A percentile compares a stretch with the other conserved stretches of the same genome.
phyloP scores from a whole-genome alignment of 2,888 invertebrate genomes.

The Aphodius sticticus region DNA sequence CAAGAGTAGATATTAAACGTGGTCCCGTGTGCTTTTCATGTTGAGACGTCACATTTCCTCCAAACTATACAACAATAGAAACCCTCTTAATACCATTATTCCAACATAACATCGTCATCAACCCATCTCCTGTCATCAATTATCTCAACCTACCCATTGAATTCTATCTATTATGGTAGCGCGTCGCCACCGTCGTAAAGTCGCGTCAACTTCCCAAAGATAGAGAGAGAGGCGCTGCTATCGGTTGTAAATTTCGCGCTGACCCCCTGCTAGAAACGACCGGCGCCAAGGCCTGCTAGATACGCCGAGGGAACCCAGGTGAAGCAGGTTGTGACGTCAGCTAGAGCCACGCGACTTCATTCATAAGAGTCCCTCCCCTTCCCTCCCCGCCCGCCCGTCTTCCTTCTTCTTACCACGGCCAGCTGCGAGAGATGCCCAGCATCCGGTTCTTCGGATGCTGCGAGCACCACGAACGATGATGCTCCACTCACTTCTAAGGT shows the following conservation, averaged over 20 bases:
- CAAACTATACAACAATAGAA: too few species aligned
- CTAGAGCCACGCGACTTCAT: constrained; percentile 48
- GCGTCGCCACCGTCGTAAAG: too few species aligned
- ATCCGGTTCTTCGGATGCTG: neutral
- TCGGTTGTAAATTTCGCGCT: neutral
- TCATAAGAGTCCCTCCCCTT: constrained; percentile 17
- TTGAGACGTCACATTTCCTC: too few species aligned
- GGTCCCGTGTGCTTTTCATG: too few species aligned
- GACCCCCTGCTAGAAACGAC: neutral
- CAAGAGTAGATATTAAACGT: too few species aligned
- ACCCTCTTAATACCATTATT: too few species aligned
- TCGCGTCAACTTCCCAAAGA: too few species aligned
- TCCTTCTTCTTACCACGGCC: constrained; percentile 4
- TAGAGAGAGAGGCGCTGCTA: neutral
- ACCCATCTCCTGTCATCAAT: too few species aligned
- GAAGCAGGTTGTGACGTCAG: constrained; percentile 45
- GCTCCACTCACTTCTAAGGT: constrained; percentile 9
- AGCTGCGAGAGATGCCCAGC: neutral
- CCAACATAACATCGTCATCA: too few species aligned
- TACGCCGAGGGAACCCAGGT: neutral
- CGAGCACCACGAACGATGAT: neutral
- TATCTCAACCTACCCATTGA: too few species aligned
- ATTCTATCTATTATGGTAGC: too few species aligned
- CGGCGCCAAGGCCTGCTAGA: constrained; percentile 8
- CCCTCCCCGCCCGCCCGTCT: neutral